Evolutionary conservation across 2,797 vertebrate species (phyloP).

Genomic region (Poeciliopsis infans): DNA sequence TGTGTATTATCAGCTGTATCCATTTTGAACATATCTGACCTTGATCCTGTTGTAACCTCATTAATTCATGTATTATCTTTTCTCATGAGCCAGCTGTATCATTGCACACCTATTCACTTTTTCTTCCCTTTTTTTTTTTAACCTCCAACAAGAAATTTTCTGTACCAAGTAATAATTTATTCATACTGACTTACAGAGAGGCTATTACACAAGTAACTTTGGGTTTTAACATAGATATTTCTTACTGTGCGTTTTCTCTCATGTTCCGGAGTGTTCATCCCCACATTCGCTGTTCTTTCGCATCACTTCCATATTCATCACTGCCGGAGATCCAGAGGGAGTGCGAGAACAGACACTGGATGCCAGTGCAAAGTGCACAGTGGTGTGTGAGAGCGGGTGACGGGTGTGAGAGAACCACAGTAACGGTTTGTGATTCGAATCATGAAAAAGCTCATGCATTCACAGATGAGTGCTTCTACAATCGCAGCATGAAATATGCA

Average conservation of each 20-base stretch:
- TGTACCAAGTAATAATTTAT: background rate
- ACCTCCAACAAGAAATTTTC: background rate
- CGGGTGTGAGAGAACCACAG: slow-evolving; percentile 42
- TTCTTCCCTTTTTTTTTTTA: background rate
- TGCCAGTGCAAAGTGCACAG: slow-evolving; percentile 25
- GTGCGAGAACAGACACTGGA: slow-evolving; percentile 8
- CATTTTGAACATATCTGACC: background rate
- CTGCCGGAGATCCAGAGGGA: slow-evolving; percentile 15
- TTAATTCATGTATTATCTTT: background rate
- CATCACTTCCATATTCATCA: slow-evolving; percentile 28
- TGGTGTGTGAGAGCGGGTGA: slow-evolving; percentile 26
- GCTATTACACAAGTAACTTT: background rate
- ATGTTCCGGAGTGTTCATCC: slow-evolving; percentile 20
- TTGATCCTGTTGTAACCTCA: background rate
- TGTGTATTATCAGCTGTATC: background rate
- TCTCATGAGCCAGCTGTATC: background rate
- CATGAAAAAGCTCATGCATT: slow-evolving; percentile 66
- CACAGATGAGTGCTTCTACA: slow-evolving; percentile 59
- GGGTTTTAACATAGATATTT: slow-evolving; percentile 7
- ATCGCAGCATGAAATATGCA: slow-evolving; percentile 71
- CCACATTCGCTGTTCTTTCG: slow-evolving; percentile 27
- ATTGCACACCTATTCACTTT: background rate
- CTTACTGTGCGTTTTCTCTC: slow-evolving; percentile 6
- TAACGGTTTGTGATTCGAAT: slow-evolving; percentile 58
- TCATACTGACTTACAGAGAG: background rate